A percentile compares a stretch with the other conserved stretches of the same genome.
Evolutionary conservation across 2,888 invertebrate genomes (phyloP).

Genomic region (Ochropacha duplaris): DNA sequence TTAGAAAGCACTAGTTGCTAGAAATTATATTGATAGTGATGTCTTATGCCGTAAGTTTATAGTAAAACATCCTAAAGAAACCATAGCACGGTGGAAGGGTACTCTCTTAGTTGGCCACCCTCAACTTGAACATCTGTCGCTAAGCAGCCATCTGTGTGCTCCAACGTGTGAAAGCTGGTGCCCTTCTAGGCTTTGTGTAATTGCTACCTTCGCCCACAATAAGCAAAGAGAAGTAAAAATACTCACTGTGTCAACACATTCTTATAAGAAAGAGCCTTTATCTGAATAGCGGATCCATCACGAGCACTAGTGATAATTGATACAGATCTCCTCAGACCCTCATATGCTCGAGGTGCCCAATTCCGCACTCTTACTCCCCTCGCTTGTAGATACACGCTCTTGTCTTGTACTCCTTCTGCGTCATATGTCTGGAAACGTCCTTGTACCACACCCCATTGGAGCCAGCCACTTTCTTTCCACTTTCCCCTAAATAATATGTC

Average conservation of each 20-base stretch:
- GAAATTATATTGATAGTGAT: too few species aligned
- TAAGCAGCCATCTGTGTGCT: too few species aligned
- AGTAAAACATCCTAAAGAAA: too few species aligned
- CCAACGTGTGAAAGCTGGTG: too few species aligned
- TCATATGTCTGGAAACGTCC: slow-evolving; percentile 81
- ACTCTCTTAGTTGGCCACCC: too few species aligned
- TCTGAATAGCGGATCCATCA: slow-evolving; percentile 83
- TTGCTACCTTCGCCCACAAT: too few species aligned
- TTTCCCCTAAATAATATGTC: slow-evolving; percentile 48
- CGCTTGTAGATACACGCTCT: slow-evolving; percentile 68
- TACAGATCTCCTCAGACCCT: slow-evolving; percentile 51
- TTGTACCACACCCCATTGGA: slow-evolving; percentile 85
- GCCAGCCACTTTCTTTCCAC: slow-evolving; percentile 75
- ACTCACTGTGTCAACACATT: slow-evolving; percentile 83
- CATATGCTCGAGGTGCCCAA: slow-evolving; percentile 57
- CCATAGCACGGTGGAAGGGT: too few species aligned
- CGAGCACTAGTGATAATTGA: slow-evolving; percentile 62
- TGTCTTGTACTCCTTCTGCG: slow-evolving; percentile 51
- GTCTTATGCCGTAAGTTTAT: neutral
- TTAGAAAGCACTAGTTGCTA: too few species aligned
- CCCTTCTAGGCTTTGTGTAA: too few species aligned
- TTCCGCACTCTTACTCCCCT: slow-evolving; percentile 77
- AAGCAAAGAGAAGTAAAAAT: neutral
- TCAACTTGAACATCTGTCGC: too few species aligned
- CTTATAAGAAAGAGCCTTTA: slow-evolving; percentile 79